These are phyloP conservation scores for Periophthalmodon schlosseri DNA, from an alignment of 2,113 vertebrate species.

Conservation along the genomic window DNA sequence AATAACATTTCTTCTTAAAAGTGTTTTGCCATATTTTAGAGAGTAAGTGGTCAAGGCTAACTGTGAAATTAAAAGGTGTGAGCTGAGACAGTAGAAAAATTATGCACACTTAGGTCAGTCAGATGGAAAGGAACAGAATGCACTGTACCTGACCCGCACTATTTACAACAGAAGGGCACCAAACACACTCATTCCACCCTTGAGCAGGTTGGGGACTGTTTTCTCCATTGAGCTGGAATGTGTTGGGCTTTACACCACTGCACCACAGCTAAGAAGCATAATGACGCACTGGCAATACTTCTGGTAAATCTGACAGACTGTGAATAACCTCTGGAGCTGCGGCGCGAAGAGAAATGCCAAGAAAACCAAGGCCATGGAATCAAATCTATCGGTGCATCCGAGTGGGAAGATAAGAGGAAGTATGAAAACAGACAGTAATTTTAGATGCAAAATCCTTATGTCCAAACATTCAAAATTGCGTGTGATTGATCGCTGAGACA, in stretches of 20 bases:
- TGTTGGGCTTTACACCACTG: neutral
- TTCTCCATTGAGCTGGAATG: constrained; percentile 19
- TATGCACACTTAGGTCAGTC: constrained; percentile 26
- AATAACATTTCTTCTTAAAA: neutral
- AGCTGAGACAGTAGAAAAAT: constrained; percentile 27
- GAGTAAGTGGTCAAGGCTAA: neutral
- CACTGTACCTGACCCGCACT: constrained; percentile 45
- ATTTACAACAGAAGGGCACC: constrained; percentile 27
- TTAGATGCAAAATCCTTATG: neutral
- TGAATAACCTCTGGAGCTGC: neutral
- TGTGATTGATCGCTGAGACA: neutral
- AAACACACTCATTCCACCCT: constrained; percentile 34
- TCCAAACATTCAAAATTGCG: neutral
- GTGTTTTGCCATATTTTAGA: neutral
- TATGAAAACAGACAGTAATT: neutral
- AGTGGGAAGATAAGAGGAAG: constrained; percentile 4
- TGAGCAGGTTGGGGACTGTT: constrained; percentile 23
- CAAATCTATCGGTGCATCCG: constrained; percentile 1
- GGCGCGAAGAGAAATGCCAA: neutral
- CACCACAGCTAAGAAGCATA: constrained; percentile 7
- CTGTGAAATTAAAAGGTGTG: constrained; percentile 19
- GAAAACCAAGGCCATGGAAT: neutral
- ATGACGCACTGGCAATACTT: constrained; percentile 16
- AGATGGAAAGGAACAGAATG: constrained; percentile 35
- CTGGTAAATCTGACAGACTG: constrained; percentile 5